Evolutionary conservation across 2,113 vertebrate genomes (phyloP), one percentile per base, ranked within the genome.

Genomic region (Numenius arquata): DNA sequence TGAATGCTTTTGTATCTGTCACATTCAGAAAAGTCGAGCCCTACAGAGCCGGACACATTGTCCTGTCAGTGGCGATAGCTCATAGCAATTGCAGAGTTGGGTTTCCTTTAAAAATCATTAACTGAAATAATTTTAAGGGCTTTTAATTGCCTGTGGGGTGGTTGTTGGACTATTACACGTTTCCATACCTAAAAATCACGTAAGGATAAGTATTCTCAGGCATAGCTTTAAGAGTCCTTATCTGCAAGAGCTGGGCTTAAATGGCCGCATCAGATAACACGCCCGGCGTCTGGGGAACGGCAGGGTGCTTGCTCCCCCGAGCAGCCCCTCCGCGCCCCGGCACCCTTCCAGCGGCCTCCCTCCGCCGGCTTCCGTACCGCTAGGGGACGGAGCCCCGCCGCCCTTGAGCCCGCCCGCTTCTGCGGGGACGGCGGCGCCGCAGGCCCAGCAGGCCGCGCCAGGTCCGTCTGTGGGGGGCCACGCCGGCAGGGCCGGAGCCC

Each of bases 81-180:
- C 4, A 1, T 3, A 0, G 21, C 17, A 47, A 18, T 4, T 26
- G 8, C 23, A 2, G 21, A 26, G 9, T 0, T 18, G 6, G 2
- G 7, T 53, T 76, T 58, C 40, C 59, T 26, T 36, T 11, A 72
- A 47, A 43, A 59, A 59, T 11, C 11, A 4, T 13, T 13, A 20
- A 21, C 30, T 2, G 4, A 21, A 32, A 18, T 16, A 52, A 23
- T 0, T 14, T 0, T 11, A 29, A 27, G 7, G 8, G 11, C 8
- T 36, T 67, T 8, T 47, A 16, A 25, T 6, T 38, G 34, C 40
- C 34, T 2, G 13, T 4, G 30, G 21, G 65, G 38, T 30, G 7
- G 18, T 1, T 17, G 8, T 1, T 73, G 8, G 17, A 12, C 32
- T 22, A 12, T 4, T 30, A 8, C 4, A 21, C 6, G 1, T 11